These are phyloP conservation scores for Forbesichthys agassizii DNA, from an alignment of 2,113 vertebrate species.

Conservation along the genomic window DNA sequence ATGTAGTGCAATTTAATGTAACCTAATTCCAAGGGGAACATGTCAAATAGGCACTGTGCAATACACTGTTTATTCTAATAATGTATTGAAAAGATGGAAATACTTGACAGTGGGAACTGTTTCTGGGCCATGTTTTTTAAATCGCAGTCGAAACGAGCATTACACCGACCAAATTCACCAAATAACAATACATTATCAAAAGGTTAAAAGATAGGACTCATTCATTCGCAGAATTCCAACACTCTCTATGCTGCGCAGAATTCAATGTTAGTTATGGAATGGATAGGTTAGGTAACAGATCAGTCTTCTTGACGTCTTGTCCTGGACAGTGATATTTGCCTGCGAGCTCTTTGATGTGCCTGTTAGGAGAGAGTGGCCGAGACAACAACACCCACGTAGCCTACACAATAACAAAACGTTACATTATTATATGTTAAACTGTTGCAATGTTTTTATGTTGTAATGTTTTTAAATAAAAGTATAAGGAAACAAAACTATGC, in stretches of 20 bases:
- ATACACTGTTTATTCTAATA: too few species aligned
- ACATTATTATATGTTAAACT: too few species aligned
- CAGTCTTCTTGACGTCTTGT: constrained; percentile 8
- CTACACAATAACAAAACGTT: too few species aligned
- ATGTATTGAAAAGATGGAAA: background rate
- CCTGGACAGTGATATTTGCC: constrained; percentile 19
- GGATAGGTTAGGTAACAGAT: background rate
- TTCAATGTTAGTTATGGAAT: constrained; percentile 5
- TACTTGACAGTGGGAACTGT: background rate
- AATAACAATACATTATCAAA: constrained; percentile 5
- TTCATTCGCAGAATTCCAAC: constrained; percentile 12
- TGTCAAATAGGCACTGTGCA: too few species aligned
- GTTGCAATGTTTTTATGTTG: too few species aligned
- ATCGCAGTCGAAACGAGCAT: background rate
- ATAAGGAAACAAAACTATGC: too few species aligned
- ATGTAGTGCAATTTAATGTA: too few species aligned
- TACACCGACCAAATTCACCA: background rate
- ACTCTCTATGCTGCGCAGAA: constrained; percentile 5
- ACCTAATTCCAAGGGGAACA: too few species aligned
- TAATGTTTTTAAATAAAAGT: too few species aligned
- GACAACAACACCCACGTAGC: background rate
- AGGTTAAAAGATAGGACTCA: constrained; percentile 32
- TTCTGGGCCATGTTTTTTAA: background rate
- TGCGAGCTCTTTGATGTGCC: constrained; percentile 33
- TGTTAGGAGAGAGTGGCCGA: constrained; percentile 1